These are phyloP conservation scores for Euphysa ruthae DNA, from an alignment of 30 jellyfish, hydroid and myxozoan species.

Conservation along the genomic window DNA sequence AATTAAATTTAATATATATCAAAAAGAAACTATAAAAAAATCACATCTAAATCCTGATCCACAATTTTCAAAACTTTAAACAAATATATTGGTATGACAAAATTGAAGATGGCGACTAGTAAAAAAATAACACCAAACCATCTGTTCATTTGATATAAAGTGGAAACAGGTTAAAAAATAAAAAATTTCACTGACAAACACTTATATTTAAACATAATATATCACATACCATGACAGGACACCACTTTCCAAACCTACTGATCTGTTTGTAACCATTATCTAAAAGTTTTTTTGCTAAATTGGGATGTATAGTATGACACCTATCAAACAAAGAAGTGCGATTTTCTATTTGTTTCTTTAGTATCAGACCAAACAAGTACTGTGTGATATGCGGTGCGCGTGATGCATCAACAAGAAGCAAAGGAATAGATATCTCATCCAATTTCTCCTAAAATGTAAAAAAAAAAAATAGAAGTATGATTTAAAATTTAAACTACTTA, in stretches of 20 bases:
- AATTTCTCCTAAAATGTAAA: constrained; percentile 44
- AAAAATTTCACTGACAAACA: too few species aligned
- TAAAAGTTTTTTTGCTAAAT: constrained; percentile 52
- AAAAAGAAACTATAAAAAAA: too few species aligned
- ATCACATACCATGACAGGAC: constrained; percentile 98
- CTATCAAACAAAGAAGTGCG: constrained; percentile 68
- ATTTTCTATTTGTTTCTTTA: constrained; percentile 56
- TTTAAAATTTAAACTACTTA: neutral
- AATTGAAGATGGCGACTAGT: too few species aligned
- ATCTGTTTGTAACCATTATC: constrained; percentile 60
- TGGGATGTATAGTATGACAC: constrained; percentile 50
- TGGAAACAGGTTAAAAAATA: too few species aligned
- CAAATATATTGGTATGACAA: too few species aligned
- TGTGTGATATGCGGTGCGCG: constrained; percentile 68
- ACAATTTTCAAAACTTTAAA: too few species aligned
- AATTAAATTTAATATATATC: too few species aligned
- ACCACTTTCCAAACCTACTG: constrained; percentile 86
- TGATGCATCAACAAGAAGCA: constrained; percentile 64
- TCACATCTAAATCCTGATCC: too few species aligned
- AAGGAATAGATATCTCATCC: constrained; percentile 66
- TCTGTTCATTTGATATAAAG: too few species aligned
- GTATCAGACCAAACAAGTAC: constrained; percentile 38
- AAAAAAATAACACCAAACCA: too few species aligned
- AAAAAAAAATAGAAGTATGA: neutral
- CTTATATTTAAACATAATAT: too few species aligned